phyloP scores from a whole-genome alignment of 2,113 vertebrate genomes.

The Hystrix brachyura region DNA sequence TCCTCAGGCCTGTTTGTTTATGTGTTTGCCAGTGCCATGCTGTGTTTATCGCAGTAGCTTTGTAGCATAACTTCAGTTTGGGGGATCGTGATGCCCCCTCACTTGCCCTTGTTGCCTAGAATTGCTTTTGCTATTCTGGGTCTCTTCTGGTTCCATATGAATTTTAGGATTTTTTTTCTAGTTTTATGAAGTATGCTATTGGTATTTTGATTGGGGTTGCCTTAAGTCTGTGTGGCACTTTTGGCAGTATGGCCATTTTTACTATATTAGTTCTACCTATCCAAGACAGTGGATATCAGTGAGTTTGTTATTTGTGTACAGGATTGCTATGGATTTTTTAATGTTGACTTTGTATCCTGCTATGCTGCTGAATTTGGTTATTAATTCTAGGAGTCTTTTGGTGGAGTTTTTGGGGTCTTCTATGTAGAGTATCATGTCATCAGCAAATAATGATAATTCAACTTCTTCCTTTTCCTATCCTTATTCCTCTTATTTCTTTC shows the following conservation, averaged over 20 bases:
- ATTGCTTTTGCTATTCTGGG: not conserved
- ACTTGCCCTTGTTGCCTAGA: not conserved
- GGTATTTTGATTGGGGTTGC: not conserved
- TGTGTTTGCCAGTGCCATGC: too few species aligned
- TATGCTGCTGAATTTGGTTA: not conserved
- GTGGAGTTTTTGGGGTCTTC: not conserved
- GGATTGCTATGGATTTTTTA: not conserved
- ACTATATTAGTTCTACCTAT: not conserved
- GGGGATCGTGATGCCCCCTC: too few species aligned
- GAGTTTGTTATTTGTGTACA: not conserved
- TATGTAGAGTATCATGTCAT: not conserved
- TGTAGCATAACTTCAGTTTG: too few species aligned
- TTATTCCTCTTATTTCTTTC: not conserved
- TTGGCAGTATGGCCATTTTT: not conserved
- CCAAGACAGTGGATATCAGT: not conserved
- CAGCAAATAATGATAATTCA: not conserved
- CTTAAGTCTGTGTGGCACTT: not conserved
- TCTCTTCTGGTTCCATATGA: not conserved
- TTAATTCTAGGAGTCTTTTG: not conserved
- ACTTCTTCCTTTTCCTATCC: not conserved
- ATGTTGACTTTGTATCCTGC: not conserved
- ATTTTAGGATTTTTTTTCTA: not conserved
- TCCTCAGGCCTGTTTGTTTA: not conserved
- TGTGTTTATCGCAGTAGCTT: too few species aligned
- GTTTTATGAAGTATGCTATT: not conserved